A percentile compares a stretch with the other conserved stretches of the same genome.
Evolutionary conservation across 2,113 vertebrate species (phyloP).

Genomic region (Cyphomyrus plagiostoma): DNA sequence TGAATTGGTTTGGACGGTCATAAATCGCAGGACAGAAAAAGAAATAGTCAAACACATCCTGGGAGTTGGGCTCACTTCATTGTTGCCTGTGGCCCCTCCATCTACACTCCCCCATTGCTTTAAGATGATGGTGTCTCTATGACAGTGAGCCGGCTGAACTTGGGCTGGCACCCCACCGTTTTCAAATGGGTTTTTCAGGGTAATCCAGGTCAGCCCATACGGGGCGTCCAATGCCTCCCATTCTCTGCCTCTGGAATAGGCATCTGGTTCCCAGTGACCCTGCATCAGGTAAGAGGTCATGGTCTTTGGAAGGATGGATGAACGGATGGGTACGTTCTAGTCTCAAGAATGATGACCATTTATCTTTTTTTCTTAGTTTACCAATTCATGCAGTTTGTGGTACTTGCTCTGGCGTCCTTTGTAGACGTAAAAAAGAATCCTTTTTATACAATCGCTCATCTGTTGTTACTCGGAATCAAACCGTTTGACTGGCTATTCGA

Average conservation of each 20-base stretch:
- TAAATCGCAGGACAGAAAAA: background rate
- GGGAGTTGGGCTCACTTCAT: background rate
- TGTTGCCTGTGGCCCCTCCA: background rate
- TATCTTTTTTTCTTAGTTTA: background rate
- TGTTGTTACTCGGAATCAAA: background rate
- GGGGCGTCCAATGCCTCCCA: background rate
- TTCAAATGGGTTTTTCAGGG: background rate
- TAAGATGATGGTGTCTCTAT: background rate
- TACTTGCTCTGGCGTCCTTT: background rate
- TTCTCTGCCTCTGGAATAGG: background rate
- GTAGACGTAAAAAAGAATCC: background rate
- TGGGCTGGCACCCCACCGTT: background rate
- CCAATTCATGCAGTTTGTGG: background rate
- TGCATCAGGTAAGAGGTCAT: background rate
- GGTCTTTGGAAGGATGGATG: background rate
- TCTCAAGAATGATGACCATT: background rate
- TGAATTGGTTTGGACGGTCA: background rate
- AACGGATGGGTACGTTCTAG: background rate
- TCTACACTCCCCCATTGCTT: background rate
- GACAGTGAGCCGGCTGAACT: background rate
- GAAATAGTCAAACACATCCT: background rate
- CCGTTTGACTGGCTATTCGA: background rate
- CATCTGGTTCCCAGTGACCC: background rate
- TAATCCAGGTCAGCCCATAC: background rate
- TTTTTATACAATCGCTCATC: background rate